Percentiles rank a stretch among this genome's conserved stretches.
phyloP scores from a whole-genome alignment of 2,113 vertebrate species.

The Sylvia atricapilla region DNA sequence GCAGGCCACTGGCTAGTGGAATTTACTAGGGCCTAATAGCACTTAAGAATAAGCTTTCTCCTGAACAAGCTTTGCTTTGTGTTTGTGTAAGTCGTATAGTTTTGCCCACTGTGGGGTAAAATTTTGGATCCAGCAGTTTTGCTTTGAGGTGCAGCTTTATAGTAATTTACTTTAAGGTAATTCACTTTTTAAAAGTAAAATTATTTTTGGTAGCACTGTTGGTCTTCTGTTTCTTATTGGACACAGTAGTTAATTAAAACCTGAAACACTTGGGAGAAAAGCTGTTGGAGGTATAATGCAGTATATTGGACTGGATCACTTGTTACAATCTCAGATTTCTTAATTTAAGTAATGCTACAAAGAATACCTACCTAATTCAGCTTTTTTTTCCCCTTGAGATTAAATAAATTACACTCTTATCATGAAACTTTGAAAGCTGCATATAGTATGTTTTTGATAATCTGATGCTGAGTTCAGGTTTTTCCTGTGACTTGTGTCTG shows the following conservation, averaged over 20 bases:
- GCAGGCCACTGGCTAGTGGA: not conserved
- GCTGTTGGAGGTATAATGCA: not conserved
- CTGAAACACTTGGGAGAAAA: not conserved
- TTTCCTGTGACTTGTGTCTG: not conserved
- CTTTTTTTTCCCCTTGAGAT: not conserved
- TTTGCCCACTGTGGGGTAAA: not conserved
- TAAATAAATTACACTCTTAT: not conserved
- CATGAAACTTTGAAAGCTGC: not conserved
- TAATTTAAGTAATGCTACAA: not conserved
- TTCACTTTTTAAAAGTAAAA: not conserved
- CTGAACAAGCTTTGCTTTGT: not conserved
- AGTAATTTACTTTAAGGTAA: not conserved
- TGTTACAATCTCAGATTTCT: not conserved
- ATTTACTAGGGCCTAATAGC: not conserved
- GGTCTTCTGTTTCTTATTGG: not conserved
- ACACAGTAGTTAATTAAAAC: not conserved
- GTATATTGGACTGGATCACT: not conserved
- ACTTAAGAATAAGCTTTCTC: not conserved
- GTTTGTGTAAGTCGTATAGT: not conserved
- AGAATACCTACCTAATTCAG: not conserved
- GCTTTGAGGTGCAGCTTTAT: not conserved
- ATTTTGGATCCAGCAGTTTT: not conserved
- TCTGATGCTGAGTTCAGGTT: not conserved
- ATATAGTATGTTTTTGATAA: not conserved
- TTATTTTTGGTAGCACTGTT: not conserved